phyloP scores from a whole-genome alignment of 2,797 vertebrate genomes.

The Amphiprion clarkii region DNA sequence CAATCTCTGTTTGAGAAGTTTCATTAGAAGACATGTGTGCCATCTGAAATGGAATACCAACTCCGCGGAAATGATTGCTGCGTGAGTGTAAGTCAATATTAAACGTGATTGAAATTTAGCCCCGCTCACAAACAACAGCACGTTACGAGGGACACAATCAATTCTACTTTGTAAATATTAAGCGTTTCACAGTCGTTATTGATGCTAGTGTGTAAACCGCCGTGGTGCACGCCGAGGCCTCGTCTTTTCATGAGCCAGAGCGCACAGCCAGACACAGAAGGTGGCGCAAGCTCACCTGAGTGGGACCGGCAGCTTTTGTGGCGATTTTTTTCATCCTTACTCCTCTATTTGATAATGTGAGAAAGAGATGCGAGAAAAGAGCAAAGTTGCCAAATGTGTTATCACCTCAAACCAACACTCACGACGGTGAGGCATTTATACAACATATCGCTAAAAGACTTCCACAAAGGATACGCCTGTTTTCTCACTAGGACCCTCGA shows the following conservation, averaged over 20 bases:
- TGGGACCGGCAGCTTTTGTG: constrained; percentile 23
- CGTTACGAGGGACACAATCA: constrained; percentile 20
- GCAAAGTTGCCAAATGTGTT: too few relatives aligned
- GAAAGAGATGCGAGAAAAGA: too few relatives aligned
- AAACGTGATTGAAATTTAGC: constrained; percentile 27
- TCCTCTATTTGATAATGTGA: too few relatives aligned
- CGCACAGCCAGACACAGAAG: neutral
- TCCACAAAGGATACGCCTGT: too few relatives aligned
- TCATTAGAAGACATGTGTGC: constrained; percentile 22
- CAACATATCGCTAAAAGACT: too few relatives aligned
- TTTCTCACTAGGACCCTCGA: too few relatives aligned
- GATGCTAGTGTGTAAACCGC: constrained; percentile 2
- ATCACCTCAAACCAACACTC: too few relatives aligned
- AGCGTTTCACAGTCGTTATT: constrained; percentile 25
- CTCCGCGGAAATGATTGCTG: neutral
- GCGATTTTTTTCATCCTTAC: neutral
- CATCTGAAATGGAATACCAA: constrained; percentile 13
- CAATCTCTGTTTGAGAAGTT: constrained; percentile 27
- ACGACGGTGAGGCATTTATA: too few relatives aligned
- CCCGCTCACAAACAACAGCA: constrained; percentile 15
- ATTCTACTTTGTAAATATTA: constrained; percentile 34
- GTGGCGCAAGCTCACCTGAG: constrained; percentile 10
- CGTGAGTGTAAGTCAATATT: constrained; percentile 24
- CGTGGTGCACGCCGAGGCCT: neutral
- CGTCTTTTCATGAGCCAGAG: neutral